Conservation (phyloP, 2,797 vertebrate genomes). For the Acanthiza pusilla region DNA sequence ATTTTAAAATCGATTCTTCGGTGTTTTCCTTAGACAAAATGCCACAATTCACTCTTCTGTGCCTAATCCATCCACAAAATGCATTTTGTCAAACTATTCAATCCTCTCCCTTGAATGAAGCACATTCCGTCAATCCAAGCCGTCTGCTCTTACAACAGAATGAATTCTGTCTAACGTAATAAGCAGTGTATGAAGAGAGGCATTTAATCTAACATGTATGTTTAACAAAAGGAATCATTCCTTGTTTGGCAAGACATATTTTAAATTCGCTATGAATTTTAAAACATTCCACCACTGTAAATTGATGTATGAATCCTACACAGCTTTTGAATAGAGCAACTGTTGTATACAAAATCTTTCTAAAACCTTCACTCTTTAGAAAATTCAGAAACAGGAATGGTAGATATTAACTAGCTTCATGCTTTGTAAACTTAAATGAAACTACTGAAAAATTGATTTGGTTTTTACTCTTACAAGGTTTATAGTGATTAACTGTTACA, state of each 20-base stretch:
- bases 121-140: conserved; percentile 36
- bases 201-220: conserved; percentile 23
- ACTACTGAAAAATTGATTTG: background rate
- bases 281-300: background rate
- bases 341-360: background rate
- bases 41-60: background rate
- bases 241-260: background rate
- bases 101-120: conserved; percentile 1
- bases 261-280: conserved; percentile 6
- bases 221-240: conserved; percentile 17
- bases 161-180: background rate
- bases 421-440: background rate
- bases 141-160: background rate
- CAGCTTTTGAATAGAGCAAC: background rate
- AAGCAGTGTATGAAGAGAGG: background rate
- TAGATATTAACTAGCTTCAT: background rate
- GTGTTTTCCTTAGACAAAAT: conserved; percentile 25
- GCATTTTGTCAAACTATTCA: conserved; percentile 31
- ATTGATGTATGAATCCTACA: background rate
- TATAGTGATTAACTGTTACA: background rate
- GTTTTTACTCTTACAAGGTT: background rate
- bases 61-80: conserved; percentile 47
- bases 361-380: background rate
- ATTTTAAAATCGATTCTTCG: background rate
- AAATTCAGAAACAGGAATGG: background rate